phyloP scores from a whole-genome alignment of 2,113 vertebrate genomes.

The Ploceus nigricollis region DNA sequence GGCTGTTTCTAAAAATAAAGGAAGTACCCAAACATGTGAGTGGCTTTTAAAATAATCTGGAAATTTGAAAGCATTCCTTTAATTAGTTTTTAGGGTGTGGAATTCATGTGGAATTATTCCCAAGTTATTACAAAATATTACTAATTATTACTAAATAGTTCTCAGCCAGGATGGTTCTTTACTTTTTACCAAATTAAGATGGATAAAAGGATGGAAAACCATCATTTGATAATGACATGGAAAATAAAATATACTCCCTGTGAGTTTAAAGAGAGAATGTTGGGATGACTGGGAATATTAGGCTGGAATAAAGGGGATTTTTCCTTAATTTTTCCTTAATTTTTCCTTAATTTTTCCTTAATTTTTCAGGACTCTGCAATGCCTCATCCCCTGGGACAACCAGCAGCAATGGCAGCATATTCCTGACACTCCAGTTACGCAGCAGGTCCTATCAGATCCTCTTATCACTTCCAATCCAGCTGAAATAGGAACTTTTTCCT shows the following conservation, averaged over 20 bases:
- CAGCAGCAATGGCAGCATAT: not conserved
- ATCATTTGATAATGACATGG: not conserved
- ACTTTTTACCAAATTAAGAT: not conserved
- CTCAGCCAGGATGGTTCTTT: not conserved
- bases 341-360: not conserved
- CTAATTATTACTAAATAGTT: not conserved
- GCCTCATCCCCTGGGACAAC: not conserved
- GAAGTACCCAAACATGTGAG: not conserved
- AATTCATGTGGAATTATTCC: not conserved
- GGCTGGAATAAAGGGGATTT: not conserved
- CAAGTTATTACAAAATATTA: not conserved
- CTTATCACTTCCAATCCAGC: not conserved
- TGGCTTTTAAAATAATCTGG: not conserved
- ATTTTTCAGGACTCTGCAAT: not conserved
- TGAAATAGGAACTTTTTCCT: not conserved
- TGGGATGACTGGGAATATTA: not conserved
- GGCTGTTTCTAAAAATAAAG: constrained; percentile 20
- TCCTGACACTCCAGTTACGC: not conserved
- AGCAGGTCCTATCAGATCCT: not conserved
- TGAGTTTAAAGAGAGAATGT: not conserved
- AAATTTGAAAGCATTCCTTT: not conserved
- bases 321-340: not conserved
- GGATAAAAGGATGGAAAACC: not conserved
- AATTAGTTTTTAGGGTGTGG: not conserved
- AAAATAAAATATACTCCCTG: not conserved